These are phyloP conservation scores for Chaetogeoica ovagalla DNA, from an alignment of 2,888 invertebrate genomes.

Conservation along the genomic window DNA sequence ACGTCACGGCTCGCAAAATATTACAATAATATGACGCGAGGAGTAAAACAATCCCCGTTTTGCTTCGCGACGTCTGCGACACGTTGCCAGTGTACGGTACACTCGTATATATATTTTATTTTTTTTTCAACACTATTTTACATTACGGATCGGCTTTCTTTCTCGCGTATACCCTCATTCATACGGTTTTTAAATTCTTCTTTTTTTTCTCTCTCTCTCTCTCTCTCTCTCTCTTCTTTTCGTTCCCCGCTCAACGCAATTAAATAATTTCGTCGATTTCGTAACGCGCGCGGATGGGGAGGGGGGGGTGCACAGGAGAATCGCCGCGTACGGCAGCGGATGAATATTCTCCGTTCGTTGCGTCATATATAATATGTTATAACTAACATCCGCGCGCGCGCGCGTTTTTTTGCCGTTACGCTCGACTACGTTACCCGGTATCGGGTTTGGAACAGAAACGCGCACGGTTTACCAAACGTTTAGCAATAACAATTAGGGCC, in stretches of 20 bases:
- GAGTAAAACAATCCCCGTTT: background rate
- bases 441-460: no score
- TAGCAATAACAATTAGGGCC: no score
- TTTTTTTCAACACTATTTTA: background rate
- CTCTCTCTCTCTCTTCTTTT: no score
- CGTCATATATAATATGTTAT: no score
- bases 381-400: no score
- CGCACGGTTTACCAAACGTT: no score
- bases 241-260: constrained; percentile 15
- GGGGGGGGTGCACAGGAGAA: constrained; percentile 8
- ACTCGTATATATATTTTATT: no score
- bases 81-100: no score
- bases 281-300: no score
- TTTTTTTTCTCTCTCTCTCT: background rate
- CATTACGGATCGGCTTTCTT: background rate
- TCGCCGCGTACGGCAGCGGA: background rate
- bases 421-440: no score
- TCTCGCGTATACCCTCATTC: background rate
- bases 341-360: no score
- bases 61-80: background rate
- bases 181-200: background rate
- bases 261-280: constrained; percentile 46
- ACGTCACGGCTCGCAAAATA: background rate
- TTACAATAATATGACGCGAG: background rate
- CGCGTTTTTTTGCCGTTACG: no score